Evolutionary conservation across 2,888 invertebrate genomes (phyloP).

Genomic region (Mesopsocus fuscifrons): DNA sequence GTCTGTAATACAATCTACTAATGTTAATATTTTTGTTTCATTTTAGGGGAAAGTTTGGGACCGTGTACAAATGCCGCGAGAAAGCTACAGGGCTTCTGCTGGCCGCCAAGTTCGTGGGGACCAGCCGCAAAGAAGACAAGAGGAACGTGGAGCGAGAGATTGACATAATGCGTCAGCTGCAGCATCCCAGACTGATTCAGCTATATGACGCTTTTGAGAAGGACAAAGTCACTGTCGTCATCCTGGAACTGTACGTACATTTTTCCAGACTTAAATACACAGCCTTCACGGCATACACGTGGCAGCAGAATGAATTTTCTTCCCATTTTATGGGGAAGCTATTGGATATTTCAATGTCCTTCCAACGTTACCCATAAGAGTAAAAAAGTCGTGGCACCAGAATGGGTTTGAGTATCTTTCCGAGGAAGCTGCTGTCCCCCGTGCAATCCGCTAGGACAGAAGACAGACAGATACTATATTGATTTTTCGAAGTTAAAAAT

Average conservation of each 20-base stretch:
- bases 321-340: too few species aligned
- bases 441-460: too few species aligned
- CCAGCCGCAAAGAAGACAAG: slow-evolving; percentile 67
- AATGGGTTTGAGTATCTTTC: too few species aligned
- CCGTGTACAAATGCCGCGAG: slow-evolving; percentile 83
- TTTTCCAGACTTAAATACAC: neutral
- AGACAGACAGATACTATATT: too few species aligned
- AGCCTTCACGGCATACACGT: neutral
- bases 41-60: slow-evolving; percentile 89
- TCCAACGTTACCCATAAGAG: neutral
- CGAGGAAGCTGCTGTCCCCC: too few species aligned
- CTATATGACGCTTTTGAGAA: slow-evolving; percentile 94
- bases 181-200: slow-evolving; percentile 90
- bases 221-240: slow-evolving; percentile 86
- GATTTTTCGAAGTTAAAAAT: too few species aligned
- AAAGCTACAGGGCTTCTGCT: slow-evolving; percentile 57
- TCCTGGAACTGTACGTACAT: slow-evolving; percentile 85
- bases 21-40: slow-evolving; percentile 15
- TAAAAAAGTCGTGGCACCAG: too few species aligned
- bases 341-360: too few species aligned
- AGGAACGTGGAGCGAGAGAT: slow-evolving; percentile 88
- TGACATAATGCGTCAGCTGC: slow-evolving; percentile 85
- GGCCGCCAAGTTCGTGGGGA: slow-evolving; percentile 85
- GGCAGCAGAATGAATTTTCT: neutral
- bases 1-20: too few species aligned